These are phyloP conservation scores for Canis aureus DNA, from an alignment of 2,113 vertebrate genomes.

Conservation along the genomic window DNA sequence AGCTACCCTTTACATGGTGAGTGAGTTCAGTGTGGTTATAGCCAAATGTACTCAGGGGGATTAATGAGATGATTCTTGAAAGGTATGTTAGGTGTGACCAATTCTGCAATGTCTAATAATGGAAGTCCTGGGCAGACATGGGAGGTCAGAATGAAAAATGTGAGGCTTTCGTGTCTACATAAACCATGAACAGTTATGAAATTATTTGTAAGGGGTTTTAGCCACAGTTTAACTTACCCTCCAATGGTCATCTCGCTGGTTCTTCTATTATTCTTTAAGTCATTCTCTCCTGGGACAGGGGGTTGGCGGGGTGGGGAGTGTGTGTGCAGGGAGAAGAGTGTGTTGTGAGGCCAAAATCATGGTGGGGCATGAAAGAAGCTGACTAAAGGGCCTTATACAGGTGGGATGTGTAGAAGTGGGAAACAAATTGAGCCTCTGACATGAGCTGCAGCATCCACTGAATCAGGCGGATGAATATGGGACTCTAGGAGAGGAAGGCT, in stretches of 20 bases:
- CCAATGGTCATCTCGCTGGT: not conserved
- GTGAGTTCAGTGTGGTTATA: not conserved
- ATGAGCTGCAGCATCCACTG: not conserved
- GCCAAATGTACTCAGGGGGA: not conserved
- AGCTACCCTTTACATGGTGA: not conserved
- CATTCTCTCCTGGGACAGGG: not conserved
- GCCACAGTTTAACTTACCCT: not conserved
- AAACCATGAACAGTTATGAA: not conserved
- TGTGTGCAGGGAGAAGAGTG: not conserved
- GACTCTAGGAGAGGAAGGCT: not conserved
- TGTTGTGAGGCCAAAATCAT: not conserved
- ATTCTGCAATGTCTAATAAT: not conserved
- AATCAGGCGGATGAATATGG: not conserved
- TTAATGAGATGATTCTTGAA: not conserved
- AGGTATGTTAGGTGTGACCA: not conserved
- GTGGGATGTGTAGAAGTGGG: not conserved
- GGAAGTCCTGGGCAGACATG: not conserved
- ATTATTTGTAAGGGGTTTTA: slow-evolving; percentile 10
- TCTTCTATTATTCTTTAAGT: not conserved
- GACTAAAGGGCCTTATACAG: not conserved
- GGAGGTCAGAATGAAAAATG: not conserved
- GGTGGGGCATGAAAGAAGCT: not conserved
- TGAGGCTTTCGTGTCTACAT: not conserved
- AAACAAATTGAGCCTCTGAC: not conserved
- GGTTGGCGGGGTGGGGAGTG: not conserved